Evolutionary conservation across 2,888 invertebrate species (phyloP).

Genomic region (Megastigmus dorsalis): DNA sequence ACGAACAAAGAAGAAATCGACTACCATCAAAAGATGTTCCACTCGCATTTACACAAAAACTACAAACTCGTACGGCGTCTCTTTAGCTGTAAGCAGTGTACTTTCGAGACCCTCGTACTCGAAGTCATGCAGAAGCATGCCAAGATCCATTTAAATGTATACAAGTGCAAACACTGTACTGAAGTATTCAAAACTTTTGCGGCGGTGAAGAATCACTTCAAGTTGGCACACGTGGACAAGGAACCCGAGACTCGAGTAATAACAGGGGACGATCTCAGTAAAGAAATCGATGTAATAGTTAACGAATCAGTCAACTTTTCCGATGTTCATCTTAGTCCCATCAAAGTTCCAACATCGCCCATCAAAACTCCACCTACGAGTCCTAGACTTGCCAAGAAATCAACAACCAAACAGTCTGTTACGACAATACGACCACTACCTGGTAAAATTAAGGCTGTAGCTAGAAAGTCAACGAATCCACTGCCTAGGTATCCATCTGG

Average conservation of each 20-base stretch:
- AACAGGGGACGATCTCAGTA: slow-evolving; percentile 24
- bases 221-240: slow-evolving; percentile 65
- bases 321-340: slow-evolving; percentile 15
- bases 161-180: slow-evolving; percentile 73
- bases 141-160: slow-evolving; percentile 72
- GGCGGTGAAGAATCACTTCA: slow-evolving; percentile 66
- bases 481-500: slow-evolving; percentile 62
- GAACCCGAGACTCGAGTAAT: slow-evolving; percentile 61
- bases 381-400: slow-evolving; percentile 73
- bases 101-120: slow-evolving; percentile 65
- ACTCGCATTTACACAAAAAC: slow-evolving; percentile 66
- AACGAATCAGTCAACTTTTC: not conserved
- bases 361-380: slow-evolving; percentile 34
- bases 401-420: slow-evolving; percentile 69
- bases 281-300: slow-evolving; percentile 33
- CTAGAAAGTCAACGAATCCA: slow-evolving; percentile 77
- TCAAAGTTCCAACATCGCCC: not conserved
- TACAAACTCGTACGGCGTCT: slow-evolving; percentile 56
- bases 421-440: slow-evolving; percentile 51
- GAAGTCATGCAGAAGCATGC: slow-evolving; percentile 72
- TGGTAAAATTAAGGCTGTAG: slow-evolving; percentile 65
- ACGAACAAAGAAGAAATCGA: slow-evolving; percentile 66
- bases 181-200: slow-evolving; percentile 65
- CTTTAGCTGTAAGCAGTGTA: slow-evolving; percentile 73
- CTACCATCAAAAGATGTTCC: slow-evolving; percentile 71